Evolutionary conservation across 2,888 invertebrate genomes (phyloP).

Genomic region (Temnothorax rugatulus): DNA sequence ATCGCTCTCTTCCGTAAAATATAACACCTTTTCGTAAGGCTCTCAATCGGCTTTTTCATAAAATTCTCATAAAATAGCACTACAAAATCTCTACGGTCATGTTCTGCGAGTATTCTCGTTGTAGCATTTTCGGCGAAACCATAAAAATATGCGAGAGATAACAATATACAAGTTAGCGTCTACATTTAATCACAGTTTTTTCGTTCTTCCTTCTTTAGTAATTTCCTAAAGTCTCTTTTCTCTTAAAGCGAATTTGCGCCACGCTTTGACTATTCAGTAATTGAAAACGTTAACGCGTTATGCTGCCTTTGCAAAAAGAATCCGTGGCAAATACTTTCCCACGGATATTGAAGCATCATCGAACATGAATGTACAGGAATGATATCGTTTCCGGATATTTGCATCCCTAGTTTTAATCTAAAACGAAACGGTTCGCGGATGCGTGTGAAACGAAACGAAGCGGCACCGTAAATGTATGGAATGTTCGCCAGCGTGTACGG

Average conservation of each 20-base stretch:
- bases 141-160: slow-evolving; percentile 9
- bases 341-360: not conserved
- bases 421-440: not conserved
- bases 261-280: not conserved
- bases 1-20: not conserved
- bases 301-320: not conserved
- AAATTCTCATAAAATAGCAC: not conserved
- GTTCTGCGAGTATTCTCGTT: not conserved
- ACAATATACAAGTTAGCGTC: slow-evolving; percentile 9
- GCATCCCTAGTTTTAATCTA: slow-evolving; percentile 41
- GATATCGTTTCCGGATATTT: slow-evolving; percentile 44
- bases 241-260: not conserved
- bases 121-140: not conserved
- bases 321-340: not conserved
- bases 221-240: slow-evolving; percentile 22
- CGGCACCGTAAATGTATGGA: slow-evolving; percentile 15
- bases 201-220: not conserved
- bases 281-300: slow-evolving; percentile 1
- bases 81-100: slow-evolving; percentile 1
- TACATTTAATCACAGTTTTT: slow-evolving; percentile 41
- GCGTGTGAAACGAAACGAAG: slow-evolving; percentile 19
- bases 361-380: not conserved
- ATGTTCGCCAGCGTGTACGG: not conserved
- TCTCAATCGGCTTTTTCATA: not conserved
- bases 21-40: not conserved